Conservation (phyloP, 1,140 invertebrate genomes). For the Muscidifurax raptorellus region DNA sequence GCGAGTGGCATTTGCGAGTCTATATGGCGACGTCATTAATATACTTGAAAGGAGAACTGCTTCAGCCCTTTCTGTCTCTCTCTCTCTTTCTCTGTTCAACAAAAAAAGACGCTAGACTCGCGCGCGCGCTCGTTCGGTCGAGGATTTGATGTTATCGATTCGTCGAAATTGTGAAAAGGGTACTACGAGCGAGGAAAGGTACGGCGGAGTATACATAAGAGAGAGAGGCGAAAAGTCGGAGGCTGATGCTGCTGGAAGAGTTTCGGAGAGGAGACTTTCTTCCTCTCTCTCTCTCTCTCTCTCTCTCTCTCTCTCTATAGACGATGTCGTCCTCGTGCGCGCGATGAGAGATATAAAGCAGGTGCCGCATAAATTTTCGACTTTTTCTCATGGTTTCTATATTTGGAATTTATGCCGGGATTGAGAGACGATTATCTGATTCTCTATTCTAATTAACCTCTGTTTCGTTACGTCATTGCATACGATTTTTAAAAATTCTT, state of each 20-base stretch:
- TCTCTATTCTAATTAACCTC: slow-evolving; percentile 5
- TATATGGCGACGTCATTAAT: slow-evolving; percentile 60
- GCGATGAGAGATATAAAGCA: slow-evolving; percentile 46
- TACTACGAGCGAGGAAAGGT: background rate
- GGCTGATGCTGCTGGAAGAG: slow-evolving; percentile 10
- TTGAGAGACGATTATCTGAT: background rate
- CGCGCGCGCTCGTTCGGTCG: background rate
- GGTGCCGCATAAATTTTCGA: slow-evolving; percentile 40
- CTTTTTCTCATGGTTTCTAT: slow-evolving; percentile 17
- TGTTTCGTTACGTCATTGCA: background rate
- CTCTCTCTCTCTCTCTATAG: too few relatives aligned
- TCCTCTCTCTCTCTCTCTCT: background rate
- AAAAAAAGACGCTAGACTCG: background rate
- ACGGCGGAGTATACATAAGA: background rate
- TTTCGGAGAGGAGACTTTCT: slow-evolving; percentile 38
- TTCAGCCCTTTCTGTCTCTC: background rate
- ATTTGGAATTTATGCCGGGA: slow-evolving; percentile 12
- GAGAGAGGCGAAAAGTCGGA: slow-evolving; percentile 19
- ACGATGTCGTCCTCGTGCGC: background rate
- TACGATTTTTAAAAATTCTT: background rate
- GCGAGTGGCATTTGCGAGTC: slow-evolving; percentile 48
- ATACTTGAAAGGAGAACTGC: slow-evolving; percentile 48
- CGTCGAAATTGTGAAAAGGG: slow-evolving; percentile 60
- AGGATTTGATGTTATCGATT: slow-evolving; percentile 60
- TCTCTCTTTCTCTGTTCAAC: too few relatives aligned